A percentile compares a stretch with the other conserved stretches of the same genome.
Evolutionary conservation across 2,797 vertebrate genomes (phyloP).

Genomic region (Mico argentatus): DNA sequence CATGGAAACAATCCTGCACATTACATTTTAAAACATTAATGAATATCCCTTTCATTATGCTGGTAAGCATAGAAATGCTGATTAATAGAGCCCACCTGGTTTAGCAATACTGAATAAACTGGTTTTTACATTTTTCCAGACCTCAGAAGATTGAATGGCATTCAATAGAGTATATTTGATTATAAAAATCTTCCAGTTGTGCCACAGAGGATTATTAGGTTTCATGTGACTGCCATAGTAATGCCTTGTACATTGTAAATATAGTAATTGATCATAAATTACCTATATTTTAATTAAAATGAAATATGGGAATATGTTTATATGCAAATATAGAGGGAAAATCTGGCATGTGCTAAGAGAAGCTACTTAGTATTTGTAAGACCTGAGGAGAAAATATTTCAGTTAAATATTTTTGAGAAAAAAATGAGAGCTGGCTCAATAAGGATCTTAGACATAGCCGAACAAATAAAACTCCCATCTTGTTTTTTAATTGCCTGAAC

Average conservation of each 20-base stretch:
- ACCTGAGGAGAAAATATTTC: constrained; percentile 41
- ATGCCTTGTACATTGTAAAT: constrained; percentile 41
- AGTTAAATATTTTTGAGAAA: constrained; percentile 50
- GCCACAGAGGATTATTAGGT: constrained; percentile 34
- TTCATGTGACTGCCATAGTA: constrained; percentile 48
- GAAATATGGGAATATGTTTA: constrained; percentile 47
- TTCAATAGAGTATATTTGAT: constrained; percentile 43
- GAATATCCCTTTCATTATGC: constrained; percentile 49
- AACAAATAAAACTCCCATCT: constrained; percentile 46
- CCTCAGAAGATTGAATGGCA: constrained; percentile 57
- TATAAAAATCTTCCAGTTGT: constrained; percentile 48
- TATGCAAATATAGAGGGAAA: constrained; percentile 54
- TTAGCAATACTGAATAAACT: constrained; percentile 49
- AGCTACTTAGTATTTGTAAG: constrained; percentile 58
- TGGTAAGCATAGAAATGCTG: constrained; percentile 52
- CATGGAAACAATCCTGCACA: constrained; percentile 61
- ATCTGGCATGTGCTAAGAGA: constrained; percentile 44
- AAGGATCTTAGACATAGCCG: constrained; percentile 39
- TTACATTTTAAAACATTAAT: constrained; percentile 62
- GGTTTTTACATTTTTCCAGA: constrained; percentile 54
- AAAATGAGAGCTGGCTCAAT: constrained; percentile 19
- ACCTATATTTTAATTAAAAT: constrained; percentile 38
- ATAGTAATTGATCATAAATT: constrained; percentile 7
- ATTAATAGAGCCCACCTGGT: constrained; percentile 49
- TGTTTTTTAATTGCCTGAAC: constrained; percentile 52